phyloP scores from a whole-genome alignment of 2,888 invertebrate genomes.

The Cantharis nigra region DNA sequence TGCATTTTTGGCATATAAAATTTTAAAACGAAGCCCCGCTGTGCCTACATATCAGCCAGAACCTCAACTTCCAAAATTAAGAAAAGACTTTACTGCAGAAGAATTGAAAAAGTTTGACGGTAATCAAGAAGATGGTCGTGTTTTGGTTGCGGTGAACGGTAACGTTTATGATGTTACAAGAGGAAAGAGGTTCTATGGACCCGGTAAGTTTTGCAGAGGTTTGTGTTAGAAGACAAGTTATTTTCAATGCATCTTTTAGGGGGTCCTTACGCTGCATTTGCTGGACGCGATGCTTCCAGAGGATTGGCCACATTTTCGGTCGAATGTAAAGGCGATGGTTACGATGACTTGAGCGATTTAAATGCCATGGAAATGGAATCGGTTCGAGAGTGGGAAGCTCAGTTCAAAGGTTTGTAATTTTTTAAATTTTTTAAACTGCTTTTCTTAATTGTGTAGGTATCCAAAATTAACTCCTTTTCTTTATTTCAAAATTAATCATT shows the following conservation, averaged over 20 bases:
- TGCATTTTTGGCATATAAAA: conserved; percentile 74
- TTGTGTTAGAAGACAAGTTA: neutral
- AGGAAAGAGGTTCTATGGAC: conserved; percentile 90
- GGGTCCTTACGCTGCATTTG: conserved; percentile 93
- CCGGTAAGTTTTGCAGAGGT: conserved; percentile 68
- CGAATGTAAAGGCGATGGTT: conserved; percentile 76
- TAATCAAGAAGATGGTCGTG: conserved; percentile 81
- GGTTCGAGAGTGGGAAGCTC: conserved; percentile 95
- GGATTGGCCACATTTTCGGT: conserved; percentile 93
- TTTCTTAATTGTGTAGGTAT: neutral
- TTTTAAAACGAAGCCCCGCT: conserved; percentile 63
- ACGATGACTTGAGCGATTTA: conserved; percentile 95
- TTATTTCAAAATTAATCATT: neutral
- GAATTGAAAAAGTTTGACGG: conserved; percentile 89
- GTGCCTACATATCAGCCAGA: conserved; percentile 54
- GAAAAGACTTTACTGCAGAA: conserved; percentile 88
- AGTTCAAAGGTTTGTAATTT: conserved; percentile 79
- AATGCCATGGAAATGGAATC: conserved; percentile 93
- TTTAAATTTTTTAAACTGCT: neutral
- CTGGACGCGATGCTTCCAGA: conserved; percentile 93
- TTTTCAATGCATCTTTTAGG: conserved; percentile 61
- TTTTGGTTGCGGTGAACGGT: conserved; percentile 91
- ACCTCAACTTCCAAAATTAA: conserved; percentile 77
- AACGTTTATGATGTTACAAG: conserved; percentile 94
- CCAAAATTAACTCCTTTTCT: neutral